These are phyloP conservation scores for Willisornis vidua DNA, from an alignment of 2,113 vertebrate species.

Conservation along the genomic window DNA sequence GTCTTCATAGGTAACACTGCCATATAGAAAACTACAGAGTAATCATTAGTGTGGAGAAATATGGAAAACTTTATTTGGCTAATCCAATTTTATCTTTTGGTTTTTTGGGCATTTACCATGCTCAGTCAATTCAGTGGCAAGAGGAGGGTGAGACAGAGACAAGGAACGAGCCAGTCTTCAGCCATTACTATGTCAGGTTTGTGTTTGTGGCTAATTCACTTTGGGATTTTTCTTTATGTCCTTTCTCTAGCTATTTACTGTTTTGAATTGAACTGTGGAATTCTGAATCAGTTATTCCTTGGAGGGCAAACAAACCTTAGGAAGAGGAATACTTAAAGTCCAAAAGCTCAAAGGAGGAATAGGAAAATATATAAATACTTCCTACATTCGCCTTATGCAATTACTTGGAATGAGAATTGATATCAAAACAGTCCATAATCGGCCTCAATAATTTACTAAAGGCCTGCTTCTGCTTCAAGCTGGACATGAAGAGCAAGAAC, in stretches of 20 bases:
- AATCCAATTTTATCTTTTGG: neutral
- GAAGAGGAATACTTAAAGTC: neutral
- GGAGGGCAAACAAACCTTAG: neutral
- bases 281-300: neutral
- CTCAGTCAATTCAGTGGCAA: neutral
- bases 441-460: neutral
- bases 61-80: neutral
- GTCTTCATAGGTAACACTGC: neutral
- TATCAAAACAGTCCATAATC: neutral
- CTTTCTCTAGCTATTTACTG: neutral
- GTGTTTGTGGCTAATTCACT: neutral
- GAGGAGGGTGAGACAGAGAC: neutral
- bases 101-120: neutral
- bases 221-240: neutral
- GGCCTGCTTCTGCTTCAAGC: neutral
- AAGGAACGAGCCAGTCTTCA: neutral
- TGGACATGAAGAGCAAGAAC: neutral
- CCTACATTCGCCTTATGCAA: neutral
- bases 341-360: neutral
- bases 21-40: neutral
- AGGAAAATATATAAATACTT: neutral
- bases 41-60: neutral
- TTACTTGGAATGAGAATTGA: neutral
- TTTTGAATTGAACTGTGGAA: neutral
- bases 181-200: neutral